phyloP scores from a whole-genome alignment of 2,888 invertebrate species.

The Pandemis cinnamomeana region DNA sequence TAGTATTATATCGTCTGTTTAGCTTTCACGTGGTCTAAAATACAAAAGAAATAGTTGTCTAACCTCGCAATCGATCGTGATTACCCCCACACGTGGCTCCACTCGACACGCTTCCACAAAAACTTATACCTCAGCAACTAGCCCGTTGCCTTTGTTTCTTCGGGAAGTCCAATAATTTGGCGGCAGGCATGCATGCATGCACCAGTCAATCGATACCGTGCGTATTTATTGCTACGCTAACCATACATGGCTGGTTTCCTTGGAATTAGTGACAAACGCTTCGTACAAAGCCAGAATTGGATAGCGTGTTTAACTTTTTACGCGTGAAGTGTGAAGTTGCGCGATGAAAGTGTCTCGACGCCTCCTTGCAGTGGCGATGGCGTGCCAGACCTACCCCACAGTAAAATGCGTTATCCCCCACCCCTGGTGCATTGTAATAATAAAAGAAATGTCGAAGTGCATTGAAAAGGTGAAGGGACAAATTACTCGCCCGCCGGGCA shows the following conservation, averaged over 20 bases:
- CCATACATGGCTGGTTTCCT: slow-evolving; percentile 50
- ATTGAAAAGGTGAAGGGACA: slow-evolving; percentile 42
- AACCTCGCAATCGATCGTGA: not conserved
- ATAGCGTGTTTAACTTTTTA: slow-evolving; percentile 5
- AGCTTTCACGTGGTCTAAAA: not conserved
- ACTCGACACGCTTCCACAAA: slow-evolving; percentile 2
- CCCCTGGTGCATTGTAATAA: slow-evolving; percentile 57
- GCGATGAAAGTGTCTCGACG: slow-evolving; percentile 64
- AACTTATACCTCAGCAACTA: slow-evolving; percentile 48
- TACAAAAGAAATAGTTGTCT: not conserved
- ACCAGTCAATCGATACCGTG: slow-evolving; percentile 30
- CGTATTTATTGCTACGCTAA: not conserved
- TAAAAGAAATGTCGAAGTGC: slow-evolving; percentile 50
- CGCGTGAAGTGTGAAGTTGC: slow-evolving; percentile 43
- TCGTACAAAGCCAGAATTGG: slow-evolving; percentile 49
- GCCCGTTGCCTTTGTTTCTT: slow-evolving; percentile 66
- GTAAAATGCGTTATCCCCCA: slow-evolving; percentile 61
- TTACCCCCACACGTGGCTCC: not conserved
- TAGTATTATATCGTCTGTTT: not conserved
- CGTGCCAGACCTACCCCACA: slow-evolving; percentile 77
- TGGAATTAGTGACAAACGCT: rapidly evolving
- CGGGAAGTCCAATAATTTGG: slow-evolving; percentile 72
- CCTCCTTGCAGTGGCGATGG: slow-evolving; percentile 54
- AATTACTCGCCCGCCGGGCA: slow-evolving; percentile 39
- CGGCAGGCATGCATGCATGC: slow-evolving; percentile 56